phyloP scores from a whole-genome alignment of 2,113 vertebrate species.

The Megaceryle maxima region DNA sequence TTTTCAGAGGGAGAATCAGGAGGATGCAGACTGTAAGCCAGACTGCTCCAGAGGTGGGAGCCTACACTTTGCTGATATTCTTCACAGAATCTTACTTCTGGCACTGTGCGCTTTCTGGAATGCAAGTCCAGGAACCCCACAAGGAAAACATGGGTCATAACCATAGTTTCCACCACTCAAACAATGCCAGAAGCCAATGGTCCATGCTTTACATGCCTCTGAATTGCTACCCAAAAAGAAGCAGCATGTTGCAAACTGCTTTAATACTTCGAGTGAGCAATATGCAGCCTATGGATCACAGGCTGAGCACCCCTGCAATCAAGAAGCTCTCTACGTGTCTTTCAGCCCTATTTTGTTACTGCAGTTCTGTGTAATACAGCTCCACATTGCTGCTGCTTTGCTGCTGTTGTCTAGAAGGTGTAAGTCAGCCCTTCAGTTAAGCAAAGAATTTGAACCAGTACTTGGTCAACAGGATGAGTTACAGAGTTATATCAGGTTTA shows the following conservation, averaged over 20 bases:
- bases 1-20: not conserved
- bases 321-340: not conserved
- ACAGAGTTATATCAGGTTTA: conserved; percentile 2
- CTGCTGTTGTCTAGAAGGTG: not conserved
- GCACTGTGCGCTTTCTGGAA: not conserved
- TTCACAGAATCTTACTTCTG: not conserved
- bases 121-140: not conserved
- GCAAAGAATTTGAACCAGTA: not conserved
- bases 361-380: not conserved
- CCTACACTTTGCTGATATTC: not conserved
- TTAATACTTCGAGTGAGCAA: not conserved
- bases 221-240: not conserved
- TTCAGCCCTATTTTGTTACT: not conserved
- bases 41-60: not conserved
- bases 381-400: not conserved
- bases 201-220: accelerated
- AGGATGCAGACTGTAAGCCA: not conserved
- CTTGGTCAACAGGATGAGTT: conserved; percentile 10
- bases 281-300: not conserved
- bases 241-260: not conserved
- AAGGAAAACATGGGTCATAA: not conserved
- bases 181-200: not conserved
- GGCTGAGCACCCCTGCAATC: not conserved
- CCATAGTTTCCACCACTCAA: not conserved
- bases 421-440: not conserved